These are phyloP conservation scores for Amphiura filiformis DNA, from an alignment of 35 echinoderm and acorn worm genomes.

Conservation along the genomic window DNA sequence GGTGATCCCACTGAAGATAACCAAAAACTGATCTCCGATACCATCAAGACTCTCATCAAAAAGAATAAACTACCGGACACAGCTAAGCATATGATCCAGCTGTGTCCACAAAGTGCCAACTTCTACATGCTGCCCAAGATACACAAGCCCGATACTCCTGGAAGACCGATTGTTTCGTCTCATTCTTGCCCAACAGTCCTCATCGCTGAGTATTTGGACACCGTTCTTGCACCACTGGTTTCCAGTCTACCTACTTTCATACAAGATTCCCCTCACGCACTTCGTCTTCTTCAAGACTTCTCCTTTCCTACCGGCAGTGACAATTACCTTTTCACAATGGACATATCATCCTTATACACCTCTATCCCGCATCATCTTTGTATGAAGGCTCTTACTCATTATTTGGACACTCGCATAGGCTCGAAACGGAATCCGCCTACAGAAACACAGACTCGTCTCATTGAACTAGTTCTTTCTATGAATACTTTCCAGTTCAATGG, in stretches of 20 bases:
- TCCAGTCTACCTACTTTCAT: constrained; percentile 30
- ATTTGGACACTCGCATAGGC: not conserved
- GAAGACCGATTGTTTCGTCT: constrained; percentile 42
- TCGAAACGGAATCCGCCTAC: not conserved
- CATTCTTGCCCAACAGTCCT: constrained; percentile 8
- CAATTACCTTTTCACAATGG: constrained; percentile 33
- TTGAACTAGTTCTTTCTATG: not conserved
- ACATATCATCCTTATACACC: constrained; percentile 35
- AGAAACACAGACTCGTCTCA: not conserved
- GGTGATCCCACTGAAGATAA: constrained; percentile 17
- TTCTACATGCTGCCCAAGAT: constrained; percentile 59
- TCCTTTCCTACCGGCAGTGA: not conserved
- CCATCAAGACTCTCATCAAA: constrained; percentile 24
- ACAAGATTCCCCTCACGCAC: constrained; percentile 23
- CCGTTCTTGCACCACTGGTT: constrained; percentile 29
- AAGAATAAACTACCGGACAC: not conserved
- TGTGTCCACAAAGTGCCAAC: not conserved
- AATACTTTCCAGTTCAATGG: not conserved
- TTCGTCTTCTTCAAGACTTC: constrained; percentile 25
- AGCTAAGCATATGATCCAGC: not conserved
- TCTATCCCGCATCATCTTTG: constrained; percentile 34
- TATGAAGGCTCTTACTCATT: not conserved
- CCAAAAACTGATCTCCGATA: not conserved
- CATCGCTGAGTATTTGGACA: constrained; percentile 19
- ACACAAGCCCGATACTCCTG: constrained; percentile 32